A percentile compares a stretch with the other conserved stretches of the same genome.
Conservation (phyloP, 2,113 vertebrate species). For the Nycticryphes semicollaris region DNA sequence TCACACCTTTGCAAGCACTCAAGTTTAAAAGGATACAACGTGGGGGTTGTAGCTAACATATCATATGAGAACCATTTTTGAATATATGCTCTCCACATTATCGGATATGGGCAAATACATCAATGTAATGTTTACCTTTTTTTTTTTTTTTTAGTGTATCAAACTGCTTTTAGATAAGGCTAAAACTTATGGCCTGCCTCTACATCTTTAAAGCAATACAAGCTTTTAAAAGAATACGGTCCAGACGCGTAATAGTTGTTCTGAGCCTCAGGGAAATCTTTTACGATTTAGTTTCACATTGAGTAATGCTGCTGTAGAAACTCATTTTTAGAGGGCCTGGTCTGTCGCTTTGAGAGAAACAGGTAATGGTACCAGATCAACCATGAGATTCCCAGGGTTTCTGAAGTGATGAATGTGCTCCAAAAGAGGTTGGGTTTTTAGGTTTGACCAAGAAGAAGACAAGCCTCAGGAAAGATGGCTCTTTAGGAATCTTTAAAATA, state of each 20-base stretch:
- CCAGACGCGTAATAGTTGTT: neutral
- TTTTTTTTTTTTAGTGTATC: neutral
- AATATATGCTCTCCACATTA: neutral
- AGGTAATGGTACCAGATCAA: neutral
- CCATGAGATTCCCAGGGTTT: neutral
- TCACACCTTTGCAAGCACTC: neutral
- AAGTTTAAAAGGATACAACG: neutral
- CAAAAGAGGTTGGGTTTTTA: neutral
- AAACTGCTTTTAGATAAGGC: neutral
- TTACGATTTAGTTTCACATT: neutral
- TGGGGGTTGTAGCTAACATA: fast-evolving
- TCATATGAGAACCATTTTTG: fast-evolving
- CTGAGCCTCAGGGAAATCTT: neutral
- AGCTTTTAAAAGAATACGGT: neutral
- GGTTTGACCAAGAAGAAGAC: neutral
- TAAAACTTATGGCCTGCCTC: neutral
- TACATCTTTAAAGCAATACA: neutral
- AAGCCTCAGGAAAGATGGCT: neutral
- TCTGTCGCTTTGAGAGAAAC: neutral
- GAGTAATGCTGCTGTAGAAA: neutral
- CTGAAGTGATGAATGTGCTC: neutral
- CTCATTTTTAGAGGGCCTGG: neutral
- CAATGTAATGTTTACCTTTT: neutral
- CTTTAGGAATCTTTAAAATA: neutral
- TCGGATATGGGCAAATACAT: neutral